Conservation (phyloP, 2,888 invertebrate genomes). For the Mythimna loreyi region DNA sequence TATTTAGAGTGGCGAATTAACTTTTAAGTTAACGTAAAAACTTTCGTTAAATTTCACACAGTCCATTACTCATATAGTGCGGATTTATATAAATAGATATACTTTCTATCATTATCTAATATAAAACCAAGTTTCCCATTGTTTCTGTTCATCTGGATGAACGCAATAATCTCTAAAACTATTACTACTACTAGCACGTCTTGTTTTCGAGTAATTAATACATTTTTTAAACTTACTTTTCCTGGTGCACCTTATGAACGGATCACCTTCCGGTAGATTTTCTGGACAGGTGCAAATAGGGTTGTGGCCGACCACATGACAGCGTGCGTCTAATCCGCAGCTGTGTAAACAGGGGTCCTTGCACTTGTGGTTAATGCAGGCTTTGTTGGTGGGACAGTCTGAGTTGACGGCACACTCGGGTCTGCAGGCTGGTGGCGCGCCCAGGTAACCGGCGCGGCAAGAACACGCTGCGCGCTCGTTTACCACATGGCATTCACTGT, state of each 20-base stretch:
- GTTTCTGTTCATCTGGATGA: too few relatives aligned
- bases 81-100: too few relatives aligned
- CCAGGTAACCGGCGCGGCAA: constrained; percentile 93
- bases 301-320: constrained; percentile 95
- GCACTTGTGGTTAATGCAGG: constrained; percentile 95
- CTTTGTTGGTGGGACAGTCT: constrained; percentile 93
- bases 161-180: too few relatives aligned
- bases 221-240: constrained; percentile 77
- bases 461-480: constrained; percentile 94
- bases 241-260: constrained; percentile 93
- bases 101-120: too few relatives aligned
- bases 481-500: constrained; percentile 93
- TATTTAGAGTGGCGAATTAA: too few relatives aligned
- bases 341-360: constrained; percentile 94
- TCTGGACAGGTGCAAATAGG: constrained; percentile 94
- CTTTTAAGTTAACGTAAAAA: too few relatives aligned
- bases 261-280: constrained; percentile 93
- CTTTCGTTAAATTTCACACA: too few relatives aligned
- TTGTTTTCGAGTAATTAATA: too few relatives aligned
- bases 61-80: too few relatives aligned
- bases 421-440: constrained; percentile 94
- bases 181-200: too few relatives aligned
- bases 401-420: constrained; percentile 95
- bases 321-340: constrained; percentile 94
- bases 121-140: too few relatives aligned